Evolutionary conservation across 1,140 invertebrate genomes (phyloP).

Genomic region (Drosophila subobscura): DNA sequence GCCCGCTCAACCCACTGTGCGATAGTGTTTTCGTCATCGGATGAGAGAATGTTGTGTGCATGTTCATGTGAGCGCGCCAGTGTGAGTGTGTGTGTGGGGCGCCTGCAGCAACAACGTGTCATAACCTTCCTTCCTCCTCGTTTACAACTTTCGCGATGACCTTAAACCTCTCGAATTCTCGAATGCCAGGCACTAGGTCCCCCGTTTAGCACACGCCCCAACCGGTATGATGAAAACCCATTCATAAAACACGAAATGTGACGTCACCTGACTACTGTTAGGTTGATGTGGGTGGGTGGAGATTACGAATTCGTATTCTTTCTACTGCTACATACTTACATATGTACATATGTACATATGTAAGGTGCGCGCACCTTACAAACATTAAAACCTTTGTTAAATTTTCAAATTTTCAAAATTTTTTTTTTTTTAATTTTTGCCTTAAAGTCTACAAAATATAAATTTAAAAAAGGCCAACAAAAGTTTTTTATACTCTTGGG

Average conservation of each 20-base stretch:
- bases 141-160: constrained; percentile 50
- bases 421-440: too few relatives aligned
- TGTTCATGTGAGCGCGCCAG: constrained; percentile 17
- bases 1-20: too few relatives aligned
- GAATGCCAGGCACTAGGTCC: constrained; percentile 12
- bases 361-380: too few relatives aligned
- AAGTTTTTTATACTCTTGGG: too few relatives aligned
- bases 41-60: neutral
- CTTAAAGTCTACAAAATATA: too few relatives aligned
- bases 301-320: neutral
- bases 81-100: constrained; percentile 17
- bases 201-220: constrained; percentile 4
- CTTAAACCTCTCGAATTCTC: constrained; percentile 33
- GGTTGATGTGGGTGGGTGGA: neutral
- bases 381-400: too few relatives aligned
- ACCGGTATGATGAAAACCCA: constrained; percentile 45
- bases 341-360: too few relatives aligned
- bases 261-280: constrained; percentile 31
- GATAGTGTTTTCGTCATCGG: too few relatives aligned
- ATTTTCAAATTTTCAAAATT: too few relatives aligned
- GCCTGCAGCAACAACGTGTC: constrained; percentile 17
- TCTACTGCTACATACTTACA: too few relatives aligned
- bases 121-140: constrained; percentile 49
- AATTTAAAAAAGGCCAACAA: too few relatives aligned
- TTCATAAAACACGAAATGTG: constrained; percentile 62